Conservation (phyloP, 1,140 invertebrate species). For the Formica selysi region DNA sequence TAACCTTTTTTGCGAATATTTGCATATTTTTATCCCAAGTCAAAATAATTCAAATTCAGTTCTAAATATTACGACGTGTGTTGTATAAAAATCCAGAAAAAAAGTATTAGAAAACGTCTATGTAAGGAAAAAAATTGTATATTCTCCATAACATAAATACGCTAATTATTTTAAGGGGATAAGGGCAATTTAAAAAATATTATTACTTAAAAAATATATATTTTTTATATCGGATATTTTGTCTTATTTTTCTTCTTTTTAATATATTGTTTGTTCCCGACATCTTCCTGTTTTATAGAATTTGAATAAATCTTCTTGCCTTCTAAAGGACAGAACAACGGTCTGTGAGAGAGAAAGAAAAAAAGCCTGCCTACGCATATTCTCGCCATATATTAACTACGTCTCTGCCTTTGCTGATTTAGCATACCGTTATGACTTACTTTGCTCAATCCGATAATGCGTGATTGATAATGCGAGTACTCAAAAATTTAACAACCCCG, state of each 20-base stretch:
- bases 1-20: not conserved
- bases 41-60: not conserved
- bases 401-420: slow-evolving; percentile 15
- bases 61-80: not conserved
- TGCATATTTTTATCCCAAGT: too few species aligned
- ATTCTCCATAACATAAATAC: not conserved
- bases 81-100: not conserved
- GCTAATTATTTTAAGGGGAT: not conserved
- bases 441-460: not conserved
- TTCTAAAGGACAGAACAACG: not conserved
- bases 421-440: slow-evolving; percentile 4
- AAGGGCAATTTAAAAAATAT: not conserved
- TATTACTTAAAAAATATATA: not conserved
- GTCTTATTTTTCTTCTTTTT: not conserved
- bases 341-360: too few species aligned
- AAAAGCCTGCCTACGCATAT: not conserved
- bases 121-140: not conserved
- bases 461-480: not conserved
- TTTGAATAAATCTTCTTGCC: not conserved
- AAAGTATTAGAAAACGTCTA: not conserved
- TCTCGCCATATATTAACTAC: not conserved
- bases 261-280: not conserved
- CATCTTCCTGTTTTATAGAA: not conserved
- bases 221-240: not conserved
- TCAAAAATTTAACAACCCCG: not conserved